Base-by-base conservation (phyloP, 2,888 invertebrate genomes). In the Erebia palarica region DNA sequence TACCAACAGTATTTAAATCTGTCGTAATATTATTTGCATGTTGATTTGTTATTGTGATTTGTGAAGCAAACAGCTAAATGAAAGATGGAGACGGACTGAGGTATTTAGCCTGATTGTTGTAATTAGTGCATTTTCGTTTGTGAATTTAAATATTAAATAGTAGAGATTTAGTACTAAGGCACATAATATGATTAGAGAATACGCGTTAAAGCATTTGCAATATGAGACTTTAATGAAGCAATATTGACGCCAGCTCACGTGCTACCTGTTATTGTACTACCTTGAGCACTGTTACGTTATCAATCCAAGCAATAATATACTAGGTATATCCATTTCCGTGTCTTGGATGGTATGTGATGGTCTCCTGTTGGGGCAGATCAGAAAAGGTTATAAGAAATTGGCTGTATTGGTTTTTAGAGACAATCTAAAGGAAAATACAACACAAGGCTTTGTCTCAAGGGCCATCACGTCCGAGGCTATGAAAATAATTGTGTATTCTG, bases 391-490 rank as follows among this genome's bases (percentile, higher is more conserved):
- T 53, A 10, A 69, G 58, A 49, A 57, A 55, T 68, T 51, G 61
- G 21, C 16, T 59, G 18, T 59, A 65, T 51, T 27, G 68, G n/a
- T 61, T 21, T 67, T 60, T 16, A 57, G 21, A 47, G 51, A 7
- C 27, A 44, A 64, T 65, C 44, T 75, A 75, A 60, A 79, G 82
- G 82, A 85, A 84, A 85, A 82, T 73, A 71, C 75, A 82, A 49
- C 7, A 49, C 83, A 82, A 79, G 84, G 84, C 83, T 83, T 78
- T 68, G 61, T 78, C 76, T 87, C 85, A 86, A 89, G 85, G 86
- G 81, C 65, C 82, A 51, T 87, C 90, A 90, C 90, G 89, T 89
- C 73, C 83, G 82, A 87, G 87, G 89, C 76, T 80, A 76, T 65
- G 21, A 44, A 49, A 70, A 72, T 70, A 60, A 70, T 70, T 74